Percentiles rank a stretch among this genome's conserved stretches.
Conservation (phyloP, 92 coral and sea anemone genomes). For the Epizoanthus fatuus region DNA sequence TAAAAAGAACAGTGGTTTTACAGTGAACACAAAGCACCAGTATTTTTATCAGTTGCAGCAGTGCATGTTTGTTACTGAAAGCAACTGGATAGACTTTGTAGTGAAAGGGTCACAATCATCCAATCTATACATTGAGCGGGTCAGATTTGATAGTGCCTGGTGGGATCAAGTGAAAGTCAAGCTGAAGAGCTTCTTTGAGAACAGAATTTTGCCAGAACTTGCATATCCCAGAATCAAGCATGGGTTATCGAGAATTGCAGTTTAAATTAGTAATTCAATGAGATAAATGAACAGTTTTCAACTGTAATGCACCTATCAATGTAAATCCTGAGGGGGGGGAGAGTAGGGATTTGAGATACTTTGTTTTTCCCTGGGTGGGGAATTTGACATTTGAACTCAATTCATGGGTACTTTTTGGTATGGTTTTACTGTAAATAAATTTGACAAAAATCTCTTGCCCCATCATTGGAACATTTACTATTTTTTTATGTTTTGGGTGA, state of each 20-base stretch:
- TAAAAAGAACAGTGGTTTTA: neutral
- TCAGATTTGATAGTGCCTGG: neutral
- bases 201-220: slow-evolving; percentile 25
- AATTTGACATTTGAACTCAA: too few species aligned
- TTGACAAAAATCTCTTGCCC: too few species aligned
- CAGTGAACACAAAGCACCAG: slow-evolving; percentile 24
- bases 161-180: slow-evolving; percentile 14
- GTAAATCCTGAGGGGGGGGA: too few species aligned
- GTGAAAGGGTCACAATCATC: slow-evolving; percentile 17
- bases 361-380: too few species aligned
- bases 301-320: too few species aligned
- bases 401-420: too few species aligned
- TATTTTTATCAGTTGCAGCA: slow-evolving; percentile 54
- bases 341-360: too few species aligned
- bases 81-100: slow-evolving; percentile 37
- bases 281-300: too few species aligned
- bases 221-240: slow-evolving; percentile 40
- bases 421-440: too few species aligned
- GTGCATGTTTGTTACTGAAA: slow-evolving; percentile 58
- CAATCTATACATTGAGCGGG: slow-evolving; percentile 5
- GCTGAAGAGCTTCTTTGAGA: slow-evolving; percentile 8
- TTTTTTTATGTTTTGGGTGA: too few species aligned
- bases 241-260: slow-evolving; percentile 20
- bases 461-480: too few species aligned
- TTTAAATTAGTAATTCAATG: neutral